These are phyloP conservation scores for Mesorhabditis spiculigera DNA, from an alignment of 2,888 invertebrate species.

Conservation along the genomic window DNA sequence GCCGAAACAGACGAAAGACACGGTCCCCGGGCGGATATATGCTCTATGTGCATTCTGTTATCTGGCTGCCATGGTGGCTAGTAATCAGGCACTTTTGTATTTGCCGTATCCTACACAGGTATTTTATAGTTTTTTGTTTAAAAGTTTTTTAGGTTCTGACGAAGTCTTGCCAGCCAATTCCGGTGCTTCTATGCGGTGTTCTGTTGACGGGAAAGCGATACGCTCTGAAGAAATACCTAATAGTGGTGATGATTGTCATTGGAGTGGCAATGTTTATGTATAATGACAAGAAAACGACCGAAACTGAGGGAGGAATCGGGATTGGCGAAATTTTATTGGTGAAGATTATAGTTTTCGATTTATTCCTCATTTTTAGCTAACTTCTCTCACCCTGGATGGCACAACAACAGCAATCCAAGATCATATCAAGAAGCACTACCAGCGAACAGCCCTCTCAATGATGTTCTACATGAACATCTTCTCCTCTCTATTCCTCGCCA, in stretches of 20 bases:
- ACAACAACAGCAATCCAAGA: conserved; percentile 81
- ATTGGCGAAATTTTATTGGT: conserved; percentile 62
- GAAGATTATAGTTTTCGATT: conserved; percentile 33
- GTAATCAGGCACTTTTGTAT: conserved; percentile 91
- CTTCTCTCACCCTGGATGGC: conserved; percentile 90
- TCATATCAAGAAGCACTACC: conserved; percentile 80
- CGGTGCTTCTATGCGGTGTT: conserved; percentile 92
- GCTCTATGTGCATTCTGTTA: conserved; percentile 78
- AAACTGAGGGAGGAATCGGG: conserved; percentile 52
- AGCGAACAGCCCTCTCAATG: conserved; percentile 71
- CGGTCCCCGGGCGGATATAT: conserved; percentile 20
- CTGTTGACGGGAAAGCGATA: conserved; percentile 83
- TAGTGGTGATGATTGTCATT: conserved; percentile 81
- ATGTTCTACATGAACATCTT: conserved; percentile 87
- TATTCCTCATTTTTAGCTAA: conserved; percentile 62
- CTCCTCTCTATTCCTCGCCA: conserved; percentile 73
- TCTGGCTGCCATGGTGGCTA: conserved; percentile 88
- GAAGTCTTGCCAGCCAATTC: conserved; percentile 96
- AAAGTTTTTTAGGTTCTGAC: conserved; percentile 80
- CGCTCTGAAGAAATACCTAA: conserved; percentile 74
- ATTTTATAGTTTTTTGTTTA: no score
- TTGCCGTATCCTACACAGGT: conserved; percentile 95
- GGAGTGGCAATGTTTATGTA: conserved; percentile 92
- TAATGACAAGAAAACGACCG: conserved; percentile 71
- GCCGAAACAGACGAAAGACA: conserved; percentile 34